A percentile compares a stretch with the other conserved stretches of the same genome.
phyloP scores from a whole-genome alignment of 2,888 invertebrate genomes.

The Scelioninae gen. 2 region DNA sequence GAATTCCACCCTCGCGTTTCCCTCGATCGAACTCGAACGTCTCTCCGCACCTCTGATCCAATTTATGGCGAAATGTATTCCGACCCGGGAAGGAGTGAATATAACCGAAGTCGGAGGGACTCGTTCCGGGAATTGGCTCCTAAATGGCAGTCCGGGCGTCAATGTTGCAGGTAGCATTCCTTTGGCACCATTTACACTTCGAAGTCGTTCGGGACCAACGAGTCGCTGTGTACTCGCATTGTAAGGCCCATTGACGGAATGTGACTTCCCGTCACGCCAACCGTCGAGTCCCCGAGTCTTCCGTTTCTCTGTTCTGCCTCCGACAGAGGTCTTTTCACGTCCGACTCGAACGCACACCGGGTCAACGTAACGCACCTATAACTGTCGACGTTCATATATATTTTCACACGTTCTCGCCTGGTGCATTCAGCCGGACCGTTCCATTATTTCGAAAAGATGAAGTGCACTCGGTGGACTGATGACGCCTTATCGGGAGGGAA shows the following conservation, averaged over 20 bases:
- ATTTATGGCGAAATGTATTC: constrained; percentile 43
- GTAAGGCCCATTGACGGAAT: constrained; percentile 59
- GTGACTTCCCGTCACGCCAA: constrained; percentile 63
- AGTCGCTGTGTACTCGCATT: constrained; percentile 51
- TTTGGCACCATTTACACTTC: constrained; percentile 61
- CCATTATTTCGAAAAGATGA: constrained; percentile 15
- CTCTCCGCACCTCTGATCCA: constrained; percentile 31
- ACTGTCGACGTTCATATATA: constrained; percentile 56
- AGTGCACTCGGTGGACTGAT: background rate
- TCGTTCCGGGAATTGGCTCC: constrained; percentile 45
- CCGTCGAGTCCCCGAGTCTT: constrained; percentile 55
- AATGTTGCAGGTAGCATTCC: constrained; percentile 60
- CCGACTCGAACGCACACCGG: constrained; percentile 27
- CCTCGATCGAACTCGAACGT: background rate
- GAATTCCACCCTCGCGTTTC: background rate
- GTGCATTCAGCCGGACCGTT: constrained; percentile 3
- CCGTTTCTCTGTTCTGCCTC: constrained; percentile 54
- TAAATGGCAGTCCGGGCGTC: constrained; percentile 42
- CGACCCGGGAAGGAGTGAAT: constrained; percentile 20
- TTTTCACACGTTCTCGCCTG: constrained; percentile 52
- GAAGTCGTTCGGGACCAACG: constrained; percentile 52
- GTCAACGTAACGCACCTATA: constrained; percentile 51
- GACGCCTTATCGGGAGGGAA: no score
- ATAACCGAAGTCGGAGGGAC: constrained; percentile 20
- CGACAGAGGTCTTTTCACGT: constrained; percentile 51